phyloP scores from a whole-genome alignment of 2,113 vertebrate genomes.

The Tachycineta bicolor region DNA sequence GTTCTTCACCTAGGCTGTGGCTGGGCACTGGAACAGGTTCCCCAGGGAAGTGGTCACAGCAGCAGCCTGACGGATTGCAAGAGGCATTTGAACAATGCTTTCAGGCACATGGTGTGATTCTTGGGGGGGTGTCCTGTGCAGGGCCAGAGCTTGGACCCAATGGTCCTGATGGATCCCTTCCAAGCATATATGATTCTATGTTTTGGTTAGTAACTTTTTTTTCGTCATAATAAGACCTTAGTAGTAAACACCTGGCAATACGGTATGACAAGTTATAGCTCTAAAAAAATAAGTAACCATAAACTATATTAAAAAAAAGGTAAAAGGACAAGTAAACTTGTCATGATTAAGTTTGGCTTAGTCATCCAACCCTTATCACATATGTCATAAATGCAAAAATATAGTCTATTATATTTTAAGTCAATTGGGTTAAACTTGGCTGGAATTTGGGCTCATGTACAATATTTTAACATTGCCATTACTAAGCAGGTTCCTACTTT shows the following conservation, averaged over 20 bases:
- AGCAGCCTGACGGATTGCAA: neutral
- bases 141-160: rapidly evolving
- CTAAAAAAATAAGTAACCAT: neutral
- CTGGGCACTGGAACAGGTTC: neutral
- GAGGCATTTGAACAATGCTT: neutral
- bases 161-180: neutral
- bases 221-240: neutral
- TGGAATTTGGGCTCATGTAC: neutral
- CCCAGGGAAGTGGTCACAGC: neutral
- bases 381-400: neutral
- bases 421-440: neutral
- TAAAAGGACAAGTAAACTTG: neutral
- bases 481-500: neutral
- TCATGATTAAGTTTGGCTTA: neutral
- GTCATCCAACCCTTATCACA: neutral
- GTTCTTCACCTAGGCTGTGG: neutral
- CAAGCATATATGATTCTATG: neutral
- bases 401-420: neutral
- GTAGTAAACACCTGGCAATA: neutral
- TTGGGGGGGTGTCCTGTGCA: neutral
- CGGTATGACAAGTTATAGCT: neutral
- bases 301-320: neutral
- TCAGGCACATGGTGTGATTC: neutral
- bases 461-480: neutral
- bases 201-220: neutral